Percentiles rank a stretch among this genome's conserved stretches.
These are phyloP conservation scores for Tapirus terrestris DNA, from an alignment of 2,113 vertebrate species.

Conservation along the genomic window DNA sequence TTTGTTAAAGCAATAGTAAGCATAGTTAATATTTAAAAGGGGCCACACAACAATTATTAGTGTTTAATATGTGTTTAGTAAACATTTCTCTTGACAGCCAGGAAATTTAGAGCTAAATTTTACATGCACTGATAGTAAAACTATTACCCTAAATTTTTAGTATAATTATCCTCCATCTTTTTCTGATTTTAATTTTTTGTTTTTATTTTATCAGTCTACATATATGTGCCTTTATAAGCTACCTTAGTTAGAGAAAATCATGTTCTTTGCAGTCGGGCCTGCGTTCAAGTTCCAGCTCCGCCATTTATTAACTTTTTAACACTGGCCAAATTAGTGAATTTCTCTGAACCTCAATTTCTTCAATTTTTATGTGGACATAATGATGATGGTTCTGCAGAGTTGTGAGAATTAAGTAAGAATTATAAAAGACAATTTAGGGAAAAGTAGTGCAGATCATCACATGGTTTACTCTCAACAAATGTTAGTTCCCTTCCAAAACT, in stretches of 20 bases:
- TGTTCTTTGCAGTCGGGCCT: conserved; percentile 20
- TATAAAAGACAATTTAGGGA: neutral
- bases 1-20: conserved; percentile 45
- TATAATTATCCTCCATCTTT: neutral
- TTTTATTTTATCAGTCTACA: neutral
- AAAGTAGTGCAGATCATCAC: conserved; percentile 4
- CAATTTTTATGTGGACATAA: neutral
- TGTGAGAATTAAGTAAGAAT: conserved; percentile 37
- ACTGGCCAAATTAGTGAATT: conserved; percentile 34
- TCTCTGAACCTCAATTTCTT: conserved; percentile 31
- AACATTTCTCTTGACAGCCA: conserved; percentile 28
- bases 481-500: conserved; percentile 9
- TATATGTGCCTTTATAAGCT: neutral
- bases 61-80: conserved; percentile 28
- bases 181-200: neutral
- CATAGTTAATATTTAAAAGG: conserved; percentile 46
- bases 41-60: neutral
- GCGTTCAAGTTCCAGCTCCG: conserved; percentile 19
- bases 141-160: neutral
- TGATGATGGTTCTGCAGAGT: neutral
- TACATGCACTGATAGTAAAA: neutral
- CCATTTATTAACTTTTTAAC: conserved; percentile 44
- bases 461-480: conserved; percentile 9
- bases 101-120: neutral
- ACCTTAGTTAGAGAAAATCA: neutral